Percentiles rank a stretch among this genome's conserved stretches.
Evolutionary conservation across 2,888 invertebrate genomes (phyloP).

Genomic region (Polia nebulosa): DNA sequence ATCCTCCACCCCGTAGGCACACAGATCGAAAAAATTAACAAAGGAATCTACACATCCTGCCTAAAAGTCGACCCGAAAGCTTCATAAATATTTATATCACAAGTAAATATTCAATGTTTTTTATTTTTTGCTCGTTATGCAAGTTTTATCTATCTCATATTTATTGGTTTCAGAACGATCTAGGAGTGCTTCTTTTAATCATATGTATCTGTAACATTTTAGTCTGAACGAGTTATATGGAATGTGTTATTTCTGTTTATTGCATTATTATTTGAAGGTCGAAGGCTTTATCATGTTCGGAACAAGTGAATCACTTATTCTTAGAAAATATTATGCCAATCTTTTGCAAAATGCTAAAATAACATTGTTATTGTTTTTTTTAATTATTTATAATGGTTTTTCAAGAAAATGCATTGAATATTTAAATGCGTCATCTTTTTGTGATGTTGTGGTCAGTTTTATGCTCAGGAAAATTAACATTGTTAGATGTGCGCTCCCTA

Average conservation of each 20-base stretch:
- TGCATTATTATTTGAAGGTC: constrained; percentile 52
- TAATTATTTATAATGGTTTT: constrained; percentile 14
- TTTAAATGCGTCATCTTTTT: background rate
- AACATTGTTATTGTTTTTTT: constrained; percentile 6
- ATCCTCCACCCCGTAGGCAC: too few relatives aligned
- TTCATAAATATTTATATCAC: constrained; percentile 34
- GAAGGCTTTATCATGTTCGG: constrained; percentile 50
- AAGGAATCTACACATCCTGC: background rate
- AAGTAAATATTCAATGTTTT: constrained; percentile 16
- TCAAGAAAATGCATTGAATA: constrained; percentile 1
- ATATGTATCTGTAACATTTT: constrained; percentile 61
- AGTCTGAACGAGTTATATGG: constrained; percentile 32
- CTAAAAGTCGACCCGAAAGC: background rate
- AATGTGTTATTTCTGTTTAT: constrained; percentile 44
- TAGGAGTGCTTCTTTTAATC: constrained; percentile 41
- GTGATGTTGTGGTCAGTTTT: too few relatives aligned
- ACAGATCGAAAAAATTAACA: background rate
- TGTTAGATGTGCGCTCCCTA: too few relatives aligned
- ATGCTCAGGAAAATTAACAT: too few relatives aligned
- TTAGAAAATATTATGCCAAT: constrained; percentile 28
- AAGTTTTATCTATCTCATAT: constrained; percentile 20
- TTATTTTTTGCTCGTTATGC: constrained; percentile 17
- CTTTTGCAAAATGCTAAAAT: constrained; percentile 18
- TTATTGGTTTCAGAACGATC: constrained; percentile 29
- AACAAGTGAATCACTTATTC: constrained; percentile 48